Percentiles rank a stretch among this genome's conserved stretches.
Conservation (phyloP, 2,888 invertebrate genomes). For the Tolmerus cingulatus region DNA sequence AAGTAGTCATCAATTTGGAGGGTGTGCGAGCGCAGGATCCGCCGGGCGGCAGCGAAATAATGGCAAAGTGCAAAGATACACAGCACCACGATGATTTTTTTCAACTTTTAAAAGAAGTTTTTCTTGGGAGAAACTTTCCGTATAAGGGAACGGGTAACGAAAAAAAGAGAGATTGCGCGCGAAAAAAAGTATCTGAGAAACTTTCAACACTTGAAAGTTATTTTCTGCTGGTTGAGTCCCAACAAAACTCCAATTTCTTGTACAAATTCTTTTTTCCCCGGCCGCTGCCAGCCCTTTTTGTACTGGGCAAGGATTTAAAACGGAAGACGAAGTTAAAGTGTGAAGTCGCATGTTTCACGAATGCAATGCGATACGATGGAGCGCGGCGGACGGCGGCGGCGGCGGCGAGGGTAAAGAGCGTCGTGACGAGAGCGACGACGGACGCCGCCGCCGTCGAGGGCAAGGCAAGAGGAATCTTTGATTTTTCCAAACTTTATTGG, state of each 20-base stretch:
- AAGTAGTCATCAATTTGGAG: not conserved
- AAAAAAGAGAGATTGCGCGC: not conserved
- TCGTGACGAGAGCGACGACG: not conserved
- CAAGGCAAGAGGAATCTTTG: slow-evolving; percentile 1
- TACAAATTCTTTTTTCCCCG: slow-evolving; percentile 10
- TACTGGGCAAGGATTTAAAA: slow-evolving; percentile 8
- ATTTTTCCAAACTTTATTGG: slow-evolving; percentile 33
- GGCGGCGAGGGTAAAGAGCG: not conserved
- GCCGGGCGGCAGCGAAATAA: not conserved
- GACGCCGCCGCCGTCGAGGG: not conserved
- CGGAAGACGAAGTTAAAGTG: slow-evolving; percentile 35
- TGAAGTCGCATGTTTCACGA: slow-evolving; percentile 8
- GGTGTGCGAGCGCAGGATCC: not conserved
- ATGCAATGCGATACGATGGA: not conserved
- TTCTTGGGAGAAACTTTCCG: not conserved
- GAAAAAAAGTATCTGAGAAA: slow-evolving; percentile 2
- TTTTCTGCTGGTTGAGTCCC: slow-evolving; percentile 38
- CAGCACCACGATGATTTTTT: not conserved
- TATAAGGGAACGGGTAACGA: not conserved
- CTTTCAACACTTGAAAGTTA: slow-evolving; percentile 36
- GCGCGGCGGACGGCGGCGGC: not conserved
- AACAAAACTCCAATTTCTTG: slow-evolving; percentile 37
- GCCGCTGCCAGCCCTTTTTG: not conserved
- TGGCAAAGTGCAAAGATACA: not conserved
- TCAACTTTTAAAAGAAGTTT: slow-evolving; percentile 6